These are phyloP conservation scores for Diorhabda sublineata DNA, from an alignment of 1,140 invertebrate genomes.

Conservation along the genomic window DNA sequence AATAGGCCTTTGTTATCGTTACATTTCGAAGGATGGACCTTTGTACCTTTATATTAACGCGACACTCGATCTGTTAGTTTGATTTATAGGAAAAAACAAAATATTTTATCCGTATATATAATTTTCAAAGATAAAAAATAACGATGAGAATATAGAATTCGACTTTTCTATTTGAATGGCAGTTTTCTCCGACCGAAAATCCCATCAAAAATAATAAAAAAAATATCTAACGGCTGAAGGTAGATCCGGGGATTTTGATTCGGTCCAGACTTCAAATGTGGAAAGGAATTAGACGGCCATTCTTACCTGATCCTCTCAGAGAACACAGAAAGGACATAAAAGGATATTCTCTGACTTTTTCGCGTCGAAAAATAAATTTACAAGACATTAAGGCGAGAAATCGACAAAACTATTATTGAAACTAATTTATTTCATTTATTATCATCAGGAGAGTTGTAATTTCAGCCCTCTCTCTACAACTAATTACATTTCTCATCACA, in stretches of 20 bases:
- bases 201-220: conserved; percentile 10
- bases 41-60: neutral
- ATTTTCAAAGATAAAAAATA: too few relatives aligned
- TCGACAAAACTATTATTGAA: neutral
- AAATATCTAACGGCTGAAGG: neutral
- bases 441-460: too few relatives aligned
- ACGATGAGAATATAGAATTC: too few relatives aligned
- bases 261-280: conserved; percentile 15
- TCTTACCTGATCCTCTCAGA: conserved; percentile 23
- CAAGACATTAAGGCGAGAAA: neutral
- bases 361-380: neutral
- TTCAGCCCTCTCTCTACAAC: too few relatives aligned
- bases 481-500: too few relatives aligned
- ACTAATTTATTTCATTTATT: too few relatives aligned
- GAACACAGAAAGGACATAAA: conserved; percentile 14
- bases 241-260: conserved; percentile 18
- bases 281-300: conserved; percentile 19
- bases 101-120: too few relatives aligned
- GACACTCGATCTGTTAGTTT: neutral
- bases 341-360: neutral
- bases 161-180: too few relatives aligned
- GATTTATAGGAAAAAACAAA: neutral
- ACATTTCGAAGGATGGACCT: neutral
- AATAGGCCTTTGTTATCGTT: conserved; percentile 2
- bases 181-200: neutral